Base-by-base conservation (phyloP, 2,888 invertebrate genomes). In the Molanna angustata region DNA sequence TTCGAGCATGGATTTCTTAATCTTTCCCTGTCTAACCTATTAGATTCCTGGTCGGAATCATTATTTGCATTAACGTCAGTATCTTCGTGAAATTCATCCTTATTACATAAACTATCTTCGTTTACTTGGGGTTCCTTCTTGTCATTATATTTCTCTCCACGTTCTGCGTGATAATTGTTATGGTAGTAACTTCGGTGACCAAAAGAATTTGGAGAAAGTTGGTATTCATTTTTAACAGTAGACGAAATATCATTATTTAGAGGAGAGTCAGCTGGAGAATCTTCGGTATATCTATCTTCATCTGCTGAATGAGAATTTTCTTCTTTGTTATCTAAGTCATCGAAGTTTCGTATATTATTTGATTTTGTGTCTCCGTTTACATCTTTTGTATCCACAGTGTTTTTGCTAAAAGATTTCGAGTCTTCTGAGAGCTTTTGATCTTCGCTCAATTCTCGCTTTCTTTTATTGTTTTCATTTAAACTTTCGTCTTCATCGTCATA, bases 1-100 rank as follows among this genome's bases (percentile, higher is more conserved):
- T 69, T 74, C 39, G 78, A 78, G 65, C 82, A 82, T 32, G 80
- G 65, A 57, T 67, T 63, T 16, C 48, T 51, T 37, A 55, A 22
- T 27, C 51, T 53, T 31, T 49, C 46, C 37, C 45, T 55, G 14
- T 52, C 46, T 6, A 21, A 11, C 22, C 54, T 52, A 21, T 49
- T 49, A 4, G 47, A 13, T 17, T 59, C 59, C 9, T 35, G 48
- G 32, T 55, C 57, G 2, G 56, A 52, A 46, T 59, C 57, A 39
- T 57, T 55, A 42, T 49, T 53, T 4, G 46, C 13, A 32, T 46
- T 53, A 2, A 14, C 33, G 9, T 58, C 56, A n/a, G 20, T 16
- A 11, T 56, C 59, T n/a, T 69, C 0, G 72, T 64, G 1, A 2
- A 74, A 59, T 1, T 76, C 74, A 42, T 75, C 76, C 43, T 76